Percentiles rank a stretch among this genome's conserved stretches.
Evolutionary conservation across 2,888 invertebrate genomes (phyloP).

Genomic region (Cerceris ruficornis): DNA sequence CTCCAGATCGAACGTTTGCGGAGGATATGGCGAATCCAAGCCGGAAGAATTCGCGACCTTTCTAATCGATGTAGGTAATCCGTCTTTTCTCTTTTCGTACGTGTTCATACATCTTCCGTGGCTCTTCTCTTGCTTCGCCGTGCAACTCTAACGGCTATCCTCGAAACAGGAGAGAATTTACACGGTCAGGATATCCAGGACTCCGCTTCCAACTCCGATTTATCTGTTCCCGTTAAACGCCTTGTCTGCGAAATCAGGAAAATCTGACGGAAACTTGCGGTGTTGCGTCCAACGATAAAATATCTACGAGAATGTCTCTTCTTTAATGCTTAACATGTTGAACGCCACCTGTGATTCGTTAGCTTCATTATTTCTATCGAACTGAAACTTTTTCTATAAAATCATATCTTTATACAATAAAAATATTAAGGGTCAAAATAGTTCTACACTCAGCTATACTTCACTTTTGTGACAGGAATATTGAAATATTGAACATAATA

Average conservation of each 20-base stretch:
- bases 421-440: no score
- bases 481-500: no score
- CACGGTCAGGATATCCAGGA: conserved; percentile 42
- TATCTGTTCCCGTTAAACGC: conserved; percentile 59
- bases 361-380: no score
- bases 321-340: background rate
- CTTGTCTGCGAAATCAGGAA: conserved; percentile 4
- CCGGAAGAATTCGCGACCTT: conserved; percentile 54
- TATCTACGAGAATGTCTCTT: conserved; percentile 54
- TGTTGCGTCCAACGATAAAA: conserved; percentile 58
- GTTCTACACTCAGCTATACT: no score
- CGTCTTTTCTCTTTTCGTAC: conserved; percentile 53
- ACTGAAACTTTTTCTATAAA: no score
- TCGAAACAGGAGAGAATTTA: conserved; percentile 36
- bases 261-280: conserved; percentile 56
- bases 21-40: conserved; percentile 41
- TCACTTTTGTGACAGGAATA: no score
- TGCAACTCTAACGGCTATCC: conserved; percentile 28
- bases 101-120: conserved; percentile 42
- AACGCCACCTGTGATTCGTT: no score
- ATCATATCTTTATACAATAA: no score
- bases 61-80: conserved; percentile 58
- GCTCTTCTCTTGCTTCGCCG: conserved; percentile 23
- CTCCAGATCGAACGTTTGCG: conserved; percentile 42
- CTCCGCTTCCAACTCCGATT: conserved; percentile 51